Percentiles rank a stretch among this genome's conserved stretches.
Evolutionary conservation across 2,797 vertebrate species (phyloP).

Genomic region (Lophotriccus pileatus): DNA sequence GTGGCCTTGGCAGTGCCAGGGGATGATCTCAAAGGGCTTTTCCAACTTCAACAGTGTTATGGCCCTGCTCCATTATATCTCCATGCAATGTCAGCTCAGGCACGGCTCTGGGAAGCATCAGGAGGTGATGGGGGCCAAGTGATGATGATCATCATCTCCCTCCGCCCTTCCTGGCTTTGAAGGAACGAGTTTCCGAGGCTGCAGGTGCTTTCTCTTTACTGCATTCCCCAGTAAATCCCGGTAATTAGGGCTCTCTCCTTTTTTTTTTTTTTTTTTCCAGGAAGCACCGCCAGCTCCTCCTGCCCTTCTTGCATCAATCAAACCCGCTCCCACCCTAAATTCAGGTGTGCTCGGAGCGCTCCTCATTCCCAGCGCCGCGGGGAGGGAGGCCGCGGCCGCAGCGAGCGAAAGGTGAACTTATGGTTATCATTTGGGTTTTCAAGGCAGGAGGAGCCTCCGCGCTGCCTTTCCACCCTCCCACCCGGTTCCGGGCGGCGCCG

Average conservation of each 20-base stretch:
- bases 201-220: background rate
- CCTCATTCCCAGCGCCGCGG: background rate
- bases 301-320: background rate
- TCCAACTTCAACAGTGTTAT: background rate
- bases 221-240: background rate
- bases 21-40: background rate
- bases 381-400: background rate
- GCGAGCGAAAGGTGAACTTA: background rate
- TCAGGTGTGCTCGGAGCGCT: background rate
- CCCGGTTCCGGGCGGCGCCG: background rate
- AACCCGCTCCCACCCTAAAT: too few species aligned
- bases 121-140: background rate
- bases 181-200: background rate
- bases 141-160: background rate
- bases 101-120: background rate
- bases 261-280: background rate
- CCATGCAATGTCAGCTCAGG: background rate
- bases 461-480: background rate
- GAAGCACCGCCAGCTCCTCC: background rate
- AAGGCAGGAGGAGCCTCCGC: background rate
- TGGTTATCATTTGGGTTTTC: fast-evolving
- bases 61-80: fast-evolving
- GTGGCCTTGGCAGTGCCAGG: background rate
- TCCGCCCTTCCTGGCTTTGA: background rate
- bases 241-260: background rate